Evolutionary conservation across 2,888 invertebrate genomes (phyloP), one percentile per base, ranked within the genome.

Genomic region (Seira ritae): DNA sequence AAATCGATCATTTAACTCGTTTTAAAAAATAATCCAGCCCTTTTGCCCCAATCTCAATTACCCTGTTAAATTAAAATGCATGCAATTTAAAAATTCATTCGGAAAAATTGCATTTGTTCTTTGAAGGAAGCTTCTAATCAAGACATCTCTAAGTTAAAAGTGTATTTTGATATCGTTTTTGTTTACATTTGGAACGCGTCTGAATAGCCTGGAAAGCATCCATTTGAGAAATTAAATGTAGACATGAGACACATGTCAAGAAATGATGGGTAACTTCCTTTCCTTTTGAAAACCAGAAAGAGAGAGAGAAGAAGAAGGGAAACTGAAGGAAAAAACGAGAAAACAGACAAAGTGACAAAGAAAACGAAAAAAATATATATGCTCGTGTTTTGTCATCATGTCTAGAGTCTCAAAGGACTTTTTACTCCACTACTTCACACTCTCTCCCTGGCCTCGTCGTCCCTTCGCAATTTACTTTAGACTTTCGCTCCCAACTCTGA

Each of bases 161-260:
- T n/a, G n/a, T n/a, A n/a, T n/a, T n/a, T n/a, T n/a, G n/a, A n/a
- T n/a, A n/a, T n/a, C n/a, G n/a, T n/a, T n/a, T n/a, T n/a, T n/a
- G n/a, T n/a, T n/a, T n/a, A n/a, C n/a, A n/a, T n/a, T n/a, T n/a
- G n/a, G n/a, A n/a, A n/a, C n/a, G n/a, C n/a, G n/a, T n/a, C n/a
- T n/a, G n/a, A n/a, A n/a, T n/a, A n/a, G n/a, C n/a, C n/a, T n/a
- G n/a, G n/a, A 42, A 70, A 79, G 79, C 78, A 83, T 84, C 84
- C 79, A 79, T 84, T 84, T 84, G 84, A 84, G 84, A 84, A 84
- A 84, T 84, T 84, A 79, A 84, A 84, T 74, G 84, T 37, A 75
- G 76, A 79, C 79, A 79, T 70, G 84, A 79, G 84, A 84, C 79
- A 79, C 79, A 84, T 80, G 84, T 80, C 79, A 84, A 79, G 75